Percentiles rank a stretch among this genome's conserved stretches.
Evolutionary conservation across 2,888 invertebrate genomes (phyloP).

Genomic region (Portevinia maculata): DNA sequence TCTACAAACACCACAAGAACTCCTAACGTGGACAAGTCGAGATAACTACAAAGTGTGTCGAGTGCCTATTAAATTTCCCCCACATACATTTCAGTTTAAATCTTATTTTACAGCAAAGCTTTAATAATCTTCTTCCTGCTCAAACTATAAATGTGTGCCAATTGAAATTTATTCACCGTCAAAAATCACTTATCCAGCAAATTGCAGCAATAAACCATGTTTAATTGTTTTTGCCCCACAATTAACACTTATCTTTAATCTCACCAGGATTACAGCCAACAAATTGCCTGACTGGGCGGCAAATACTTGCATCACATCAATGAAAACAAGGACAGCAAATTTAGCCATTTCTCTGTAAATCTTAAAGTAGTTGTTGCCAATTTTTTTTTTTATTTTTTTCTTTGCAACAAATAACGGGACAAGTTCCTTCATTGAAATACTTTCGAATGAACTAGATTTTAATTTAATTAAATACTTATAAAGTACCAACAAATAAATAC

Average conservation of each 20-base stretch:
- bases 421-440: constrained; percentile 63
- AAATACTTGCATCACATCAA: constrained; percentile 39
- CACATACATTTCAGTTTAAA: not conserved
- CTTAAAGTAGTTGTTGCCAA: constrained; percentile 41
- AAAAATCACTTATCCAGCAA: constrained; percentile 60
- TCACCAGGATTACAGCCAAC: constrained; percentile 57
- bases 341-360: not conserved
- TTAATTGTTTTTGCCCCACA: constrained; percentile 64
- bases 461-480: constrained; percentile 69
- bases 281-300: constrained; percentile 21
- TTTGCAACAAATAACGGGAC: constrained; percentile 62
- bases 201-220: constrained; percentile 60
- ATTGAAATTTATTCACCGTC: constrained; percentile 16
- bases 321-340: constrained; percentile 25
- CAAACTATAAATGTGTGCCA: too few relatives aligned
- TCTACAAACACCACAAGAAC: too few relatives aligned
- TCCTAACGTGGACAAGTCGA: too few relatives aligned
- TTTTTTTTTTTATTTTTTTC: constrained; percentile 28
- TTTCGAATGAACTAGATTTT: constrained; percentile 67
- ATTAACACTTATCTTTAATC: constrained; percentile 60
- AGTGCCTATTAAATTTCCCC: too few relatives aligned
- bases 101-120: not conserved
- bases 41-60: too few relatives aligned
- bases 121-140: not conserved
- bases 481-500: constrained; percentile 6